These are phyloP conservation scores for Genyomyrus donnyi DNA, from an alignment of 2,113 vertebrate genomes.

Conservation along the genomic window DNA sequence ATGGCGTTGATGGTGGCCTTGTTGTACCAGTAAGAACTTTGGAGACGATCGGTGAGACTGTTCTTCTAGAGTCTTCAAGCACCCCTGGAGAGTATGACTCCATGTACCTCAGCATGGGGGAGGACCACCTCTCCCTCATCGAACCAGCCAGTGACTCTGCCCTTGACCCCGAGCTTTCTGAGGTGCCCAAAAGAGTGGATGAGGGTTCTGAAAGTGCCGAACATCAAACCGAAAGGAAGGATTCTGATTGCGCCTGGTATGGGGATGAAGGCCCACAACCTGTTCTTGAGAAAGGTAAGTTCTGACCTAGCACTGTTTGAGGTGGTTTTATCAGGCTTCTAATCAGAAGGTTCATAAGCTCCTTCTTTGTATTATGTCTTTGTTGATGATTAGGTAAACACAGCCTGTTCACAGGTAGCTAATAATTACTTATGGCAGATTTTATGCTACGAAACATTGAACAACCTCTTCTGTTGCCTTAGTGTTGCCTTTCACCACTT, in stretches of 20 bases:
- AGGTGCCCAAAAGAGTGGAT: neutral
- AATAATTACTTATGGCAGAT: neutral
- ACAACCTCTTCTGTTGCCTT: neutral
- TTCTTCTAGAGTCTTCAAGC: neutral
- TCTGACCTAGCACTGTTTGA: neutral
- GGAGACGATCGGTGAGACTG: neutral
- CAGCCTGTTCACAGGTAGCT: neutral
- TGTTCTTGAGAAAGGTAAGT: neutral
- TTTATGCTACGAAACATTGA: neutral
- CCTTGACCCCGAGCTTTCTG: neutral
- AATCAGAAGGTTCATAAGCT: neutral
- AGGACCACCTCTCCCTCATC: neutral
- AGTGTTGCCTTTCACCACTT: neutral
- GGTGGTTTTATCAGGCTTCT: neutral
- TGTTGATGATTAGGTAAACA: neutral
- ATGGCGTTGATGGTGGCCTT: neutral
- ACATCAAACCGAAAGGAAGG: neutral
- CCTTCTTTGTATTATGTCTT: neutral
- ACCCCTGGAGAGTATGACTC: neutral
- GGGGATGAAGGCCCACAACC: neutral
- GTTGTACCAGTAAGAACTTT: neutral
- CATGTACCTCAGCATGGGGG: constrained; percentile 12
- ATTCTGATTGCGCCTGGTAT: neutral
- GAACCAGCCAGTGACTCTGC: neutral
- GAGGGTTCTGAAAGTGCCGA: neutral